Conservation (phyloP, 2,113 vertebrate genomes). For the Cnemophilus loriae region DNA sequence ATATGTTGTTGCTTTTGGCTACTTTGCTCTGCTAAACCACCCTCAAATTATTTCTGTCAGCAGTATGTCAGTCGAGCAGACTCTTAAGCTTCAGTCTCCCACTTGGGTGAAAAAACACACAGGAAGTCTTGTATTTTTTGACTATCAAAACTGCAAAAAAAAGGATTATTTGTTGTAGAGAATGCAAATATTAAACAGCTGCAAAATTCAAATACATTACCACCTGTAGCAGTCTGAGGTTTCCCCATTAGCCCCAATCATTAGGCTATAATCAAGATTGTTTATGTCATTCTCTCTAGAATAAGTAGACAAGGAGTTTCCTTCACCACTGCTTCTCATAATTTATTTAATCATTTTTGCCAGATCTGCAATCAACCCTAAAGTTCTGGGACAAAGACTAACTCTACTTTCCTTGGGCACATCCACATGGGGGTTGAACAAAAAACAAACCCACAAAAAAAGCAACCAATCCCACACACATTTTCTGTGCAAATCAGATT, state of each 20-base stretch:
- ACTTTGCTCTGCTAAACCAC: background rate
- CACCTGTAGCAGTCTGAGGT: background rate
- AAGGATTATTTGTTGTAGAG: background rate
- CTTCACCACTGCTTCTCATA: background rate
- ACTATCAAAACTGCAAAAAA: background rate
- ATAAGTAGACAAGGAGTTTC: background rate
- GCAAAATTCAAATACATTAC: background rate
- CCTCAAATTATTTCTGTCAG: background rate
- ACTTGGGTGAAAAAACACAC: background rate
- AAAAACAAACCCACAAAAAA: background rate
- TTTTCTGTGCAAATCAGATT: background rate
- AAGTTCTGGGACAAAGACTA: background rate
- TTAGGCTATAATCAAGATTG: background rate
- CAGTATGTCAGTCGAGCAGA: background rate
- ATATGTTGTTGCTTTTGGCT: background rate
- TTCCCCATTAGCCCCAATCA: background rate
- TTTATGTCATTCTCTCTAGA: background rate
- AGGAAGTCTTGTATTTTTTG: background rate
- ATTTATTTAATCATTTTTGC: background rate
- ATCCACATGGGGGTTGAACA: background rate
- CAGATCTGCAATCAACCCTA: background rate
- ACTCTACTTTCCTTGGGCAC: background rate
- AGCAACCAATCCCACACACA: accelerated
- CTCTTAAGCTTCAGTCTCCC: background rate
- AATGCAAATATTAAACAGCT: background rate